These are phyloP conservation scores for Octonoba sinensis DNA, from an alignment of 2,888 invertebrate species.

Conservation along the genomic window DNA sequence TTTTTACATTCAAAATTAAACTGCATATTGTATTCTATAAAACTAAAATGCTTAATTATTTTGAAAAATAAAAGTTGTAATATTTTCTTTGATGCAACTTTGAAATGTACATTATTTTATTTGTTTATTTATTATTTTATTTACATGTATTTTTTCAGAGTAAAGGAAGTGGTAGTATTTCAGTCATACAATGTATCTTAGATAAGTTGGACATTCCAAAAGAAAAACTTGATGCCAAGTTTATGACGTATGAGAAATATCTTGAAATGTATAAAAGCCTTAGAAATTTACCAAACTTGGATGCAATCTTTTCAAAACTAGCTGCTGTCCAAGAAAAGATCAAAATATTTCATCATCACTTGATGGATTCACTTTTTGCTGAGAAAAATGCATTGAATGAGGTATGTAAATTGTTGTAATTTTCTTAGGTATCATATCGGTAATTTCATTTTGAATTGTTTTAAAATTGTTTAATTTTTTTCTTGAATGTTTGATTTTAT, in stretches of 20 bases:
- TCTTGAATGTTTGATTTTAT: too few relatives aligned
- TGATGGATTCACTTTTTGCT: too few relatives aligned
- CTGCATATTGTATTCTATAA: too few relatives aligned
- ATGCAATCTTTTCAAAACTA: constrained; percentile 5
- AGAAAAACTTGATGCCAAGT: constrained; percentile 44
- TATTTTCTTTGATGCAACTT: not conserved
- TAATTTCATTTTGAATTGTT: too few relatives aligned
- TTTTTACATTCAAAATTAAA: too few relatives aligned
- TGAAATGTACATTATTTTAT: not conserved
- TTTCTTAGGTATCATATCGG: too few relatives aligned
- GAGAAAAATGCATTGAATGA: too few relatives aligned
- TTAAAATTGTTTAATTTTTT: too few relatives aligned
- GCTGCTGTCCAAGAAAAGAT: constrained; percentile 10
- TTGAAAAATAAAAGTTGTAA: too few relatives aligned
- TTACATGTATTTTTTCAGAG: constrained; percentile 12
- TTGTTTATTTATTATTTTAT: not conserved
- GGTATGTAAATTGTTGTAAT: too few relatives aligned
- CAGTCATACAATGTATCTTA: constrained; percentile 45
- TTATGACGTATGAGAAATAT: constrained; percentile 38
- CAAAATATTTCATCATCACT: not conserved
- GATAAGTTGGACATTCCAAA: constrained; percentile 32
- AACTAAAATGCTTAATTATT: too few relatives aligned
- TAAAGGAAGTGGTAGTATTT: constrained; percentile 14
- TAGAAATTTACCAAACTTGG: constrained; percentile 10
- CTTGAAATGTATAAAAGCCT: constrained; percentile 31